Conservation (phyloP, 1,140 invertebrate genomes). For the Zaprionus ghesquierei region DNA sequence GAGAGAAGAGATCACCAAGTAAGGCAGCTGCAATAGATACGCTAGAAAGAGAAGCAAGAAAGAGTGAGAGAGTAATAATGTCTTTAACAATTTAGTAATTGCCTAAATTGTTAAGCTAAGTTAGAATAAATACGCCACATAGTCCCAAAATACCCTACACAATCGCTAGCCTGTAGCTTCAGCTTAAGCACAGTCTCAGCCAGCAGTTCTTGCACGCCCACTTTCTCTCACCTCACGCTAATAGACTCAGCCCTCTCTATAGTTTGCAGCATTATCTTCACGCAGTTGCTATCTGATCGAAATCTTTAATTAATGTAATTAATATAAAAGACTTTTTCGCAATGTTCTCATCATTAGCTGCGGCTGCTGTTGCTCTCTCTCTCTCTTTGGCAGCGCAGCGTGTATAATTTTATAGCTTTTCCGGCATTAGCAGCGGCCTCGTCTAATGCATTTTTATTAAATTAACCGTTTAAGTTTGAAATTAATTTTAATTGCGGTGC, state of each 20-base stretch:
- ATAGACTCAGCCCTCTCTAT: background rate
- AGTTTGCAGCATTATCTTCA: background rate
- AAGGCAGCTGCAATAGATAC: background rate
- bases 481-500: conserved; percentile 73
- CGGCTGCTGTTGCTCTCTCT: no score
- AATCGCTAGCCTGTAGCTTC: background rate
- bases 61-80: background rate
- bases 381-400: no score
- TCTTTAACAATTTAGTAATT: no score
- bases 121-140: background rate
- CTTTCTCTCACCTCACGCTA: background rate
- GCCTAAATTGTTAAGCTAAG: no score
- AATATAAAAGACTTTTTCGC: conserved; percentile 33
- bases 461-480: conserved; percentile 55
- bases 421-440: background rate
- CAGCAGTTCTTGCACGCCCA: background rate
- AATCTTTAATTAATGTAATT: conserved; percentile 42
- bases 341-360: conserved; percentile 22
- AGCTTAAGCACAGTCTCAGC: background rate
- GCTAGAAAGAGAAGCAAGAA: background rate
- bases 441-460: conserved; percentile 58
- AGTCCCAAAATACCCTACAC: background rate
- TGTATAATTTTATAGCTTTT: conserved; percentile 29
- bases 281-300: conserved; percentile 31
- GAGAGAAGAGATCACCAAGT: background rate